phyloP scores from a whole-genome alignment of 2,888 invertebrate genomes.

The Heliconius ethilla region DNA sequence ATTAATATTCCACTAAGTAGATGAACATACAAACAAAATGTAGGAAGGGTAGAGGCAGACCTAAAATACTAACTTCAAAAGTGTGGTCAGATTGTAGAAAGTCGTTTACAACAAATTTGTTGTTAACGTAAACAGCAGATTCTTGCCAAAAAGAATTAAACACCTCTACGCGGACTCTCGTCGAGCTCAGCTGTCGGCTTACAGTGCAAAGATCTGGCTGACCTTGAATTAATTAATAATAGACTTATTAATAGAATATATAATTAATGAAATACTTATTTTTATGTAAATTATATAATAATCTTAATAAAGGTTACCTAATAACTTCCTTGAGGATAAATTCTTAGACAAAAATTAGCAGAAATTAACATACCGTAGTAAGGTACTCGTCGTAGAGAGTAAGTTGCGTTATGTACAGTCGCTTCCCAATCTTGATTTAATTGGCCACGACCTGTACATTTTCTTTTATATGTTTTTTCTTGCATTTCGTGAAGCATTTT shows the following conservation, averaged over 20 bases:
- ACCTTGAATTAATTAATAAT: conserved; percentile 50
- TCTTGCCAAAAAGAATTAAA: conserved; percentile 69
- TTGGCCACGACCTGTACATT: conserved; percentile 68
- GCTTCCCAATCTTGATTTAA: conserved; percentile 61
- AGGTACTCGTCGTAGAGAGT: conserved; percentile 62
- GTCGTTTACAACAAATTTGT: conserved; percentile 65
- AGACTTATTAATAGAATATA: no score
- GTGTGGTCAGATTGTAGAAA: conserved; percentile 60
- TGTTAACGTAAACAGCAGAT: conserved; percentile 69
- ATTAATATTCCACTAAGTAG: no score
- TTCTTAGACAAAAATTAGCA: neutral
- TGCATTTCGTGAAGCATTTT: conserved; percentile 63
- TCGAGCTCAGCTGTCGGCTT: conserved; percentile 68
- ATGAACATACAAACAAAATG: neutral
- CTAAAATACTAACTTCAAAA: conserved; percentile 58
- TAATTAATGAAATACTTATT: no score
- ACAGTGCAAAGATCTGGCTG: conserved; percentile 65
- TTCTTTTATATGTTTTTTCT: conserved; percentile 50
- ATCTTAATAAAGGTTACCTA: no score
- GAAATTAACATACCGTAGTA: conserved; percentile 60
- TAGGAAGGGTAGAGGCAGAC: neutral
- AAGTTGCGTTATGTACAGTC: conserved; percentile 57
- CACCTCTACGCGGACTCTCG: conserved; percentile 68
- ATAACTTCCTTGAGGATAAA: no score
- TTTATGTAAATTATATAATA: no score